phyloP scores from a whole-genome alignment of 2,113 vertebrate species.

The Tragelaphus scriptus region DNA sequence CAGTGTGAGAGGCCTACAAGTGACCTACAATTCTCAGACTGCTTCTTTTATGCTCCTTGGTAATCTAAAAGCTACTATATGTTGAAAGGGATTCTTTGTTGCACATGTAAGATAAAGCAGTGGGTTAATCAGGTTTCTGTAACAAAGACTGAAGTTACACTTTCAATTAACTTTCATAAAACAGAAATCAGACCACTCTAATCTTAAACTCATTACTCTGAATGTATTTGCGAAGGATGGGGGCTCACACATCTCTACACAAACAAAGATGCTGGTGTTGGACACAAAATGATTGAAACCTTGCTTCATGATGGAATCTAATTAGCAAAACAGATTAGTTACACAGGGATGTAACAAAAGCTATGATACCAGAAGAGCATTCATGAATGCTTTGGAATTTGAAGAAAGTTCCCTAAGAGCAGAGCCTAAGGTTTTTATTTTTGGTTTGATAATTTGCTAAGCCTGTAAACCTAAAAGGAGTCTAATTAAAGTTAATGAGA shows the following conservation, averaged over 20 bases:
- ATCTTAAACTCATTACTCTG: not conserved
- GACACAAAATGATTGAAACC: not conserved
- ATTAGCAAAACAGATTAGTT: slow-evolving; percentile 37
- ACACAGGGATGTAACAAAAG: not conserved
- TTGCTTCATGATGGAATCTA: not conserved
- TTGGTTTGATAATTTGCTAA: slow-evolving; percentile 23
- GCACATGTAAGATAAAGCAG: not conserved
- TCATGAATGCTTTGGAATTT: not conserved
- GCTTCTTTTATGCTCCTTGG: not conserved
- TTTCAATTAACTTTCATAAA: slow-evolving; percentile 54
- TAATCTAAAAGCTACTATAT: slow-evolving; percentile 19
- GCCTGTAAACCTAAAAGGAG: slow-evolving; percentile 5
- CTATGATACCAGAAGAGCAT: not conserved
- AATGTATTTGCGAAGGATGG: not conserved
- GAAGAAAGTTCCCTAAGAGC: not conserved
- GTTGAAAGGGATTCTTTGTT: slow-evolving; percentile 13
- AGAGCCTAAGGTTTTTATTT: not conserved
- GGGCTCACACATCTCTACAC: not conserved
- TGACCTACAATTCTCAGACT: not conserved
- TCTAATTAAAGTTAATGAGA: slow-evolving; percentile 54
- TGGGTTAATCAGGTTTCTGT: slow-evolving; percentile 39
- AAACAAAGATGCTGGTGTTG: not conserved
- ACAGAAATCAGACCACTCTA: not conserved
- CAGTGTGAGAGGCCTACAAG: not conserved
- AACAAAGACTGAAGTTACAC: slow-evolving; percentile 24